Evolutionary conservation across 1,140 invertebrate species (phyloP), one percentile per base, ranked within the genome.

Genomic region (Leptoteleia sp.): DNA sequence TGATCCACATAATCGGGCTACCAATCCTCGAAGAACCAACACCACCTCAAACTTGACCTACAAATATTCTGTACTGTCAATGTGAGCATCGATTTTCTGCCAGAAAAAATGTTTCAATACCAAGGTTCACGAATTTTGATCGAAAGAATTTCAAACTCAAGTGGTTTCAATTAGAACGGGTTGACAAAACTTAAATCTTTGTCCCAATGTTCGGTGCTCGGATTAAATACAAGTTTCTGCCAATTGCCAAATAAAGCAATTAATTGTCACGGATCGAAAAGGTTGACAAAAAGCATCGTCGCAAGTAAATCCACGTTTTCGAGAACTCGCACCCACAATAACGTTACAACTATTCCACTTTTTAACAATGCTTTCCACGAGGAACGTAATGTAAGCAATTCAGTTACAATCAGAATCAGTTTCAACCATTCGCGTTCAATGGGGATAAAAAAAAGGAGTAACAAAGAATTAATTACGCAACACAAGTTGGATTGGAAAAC

Each of bases 21-120:
- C 50, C 42, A 68, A 62, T 73, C 40, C 40, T 55, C 48, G 38
- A 64, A 65, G 47, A 72, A 65, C 71, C 55, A 48, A 68, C 35
- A 50, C 57, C 33, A 54, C 61, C 76, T 73, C 76, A 76, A 79
- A 81, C 79, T 81, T 81, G 79, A 81, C 76, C 76, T 76, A 81
- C 76, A 81, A 80, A 71, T 70, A 59, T 55, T 52, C 47, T 62
- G 15, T 38, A 45, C 16, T 62, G 68, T 64, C 70, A 73, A 73
- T 64, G 50, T 5, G 29, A 19, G 15, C 52, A 73, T 73, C 59
- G 59, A 73, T 73, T 73, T 47, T 48, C 40, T 40, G 70, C 48
- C 42, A 42, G 13, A 29, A 27, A 62, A 64, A 64, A 72, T 55
- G 22, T 64, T 73, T 73, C 42, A 64, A 64, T 57, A 61, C 19